Percentiles rank a stretch among this genome's conserved stretches.
phyloP scores from a whole-genome alignment of 2,797 vertebrate genomes.

The Gymnopithys bicolor region DNA sequence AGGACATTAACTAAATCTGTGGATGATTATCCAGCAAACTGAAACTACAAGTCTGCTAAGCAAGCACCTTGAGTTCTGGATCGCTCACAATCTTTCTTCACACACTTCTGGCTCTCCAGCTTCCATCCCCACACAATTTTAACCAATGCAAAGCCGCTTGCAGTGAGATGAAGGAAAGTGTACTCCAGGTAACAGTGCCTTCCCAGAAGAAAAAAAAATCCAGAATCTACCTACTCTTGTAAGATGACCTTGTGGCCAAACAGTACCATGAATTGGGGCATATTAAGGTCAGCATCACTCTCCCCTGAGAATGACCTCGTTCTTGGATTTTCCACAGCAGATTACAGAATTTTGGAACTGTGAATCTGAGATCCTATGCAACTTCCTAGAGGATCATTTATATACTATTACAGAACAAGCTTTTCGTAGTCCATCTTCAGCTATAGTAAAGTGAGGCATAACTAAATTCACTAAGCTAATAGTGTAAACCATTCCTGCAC shows the following conservation, averaged over 20 bases:
- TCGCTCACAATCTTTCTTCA: not conserved
- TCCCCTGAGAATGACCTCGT: not conserved
- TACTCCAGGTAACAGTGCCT: not conserved
- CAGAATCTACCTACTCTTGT: not conserved
- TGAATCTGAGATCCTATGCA: not conserved
- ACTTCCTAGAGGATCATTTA: conserved; percentile 16
- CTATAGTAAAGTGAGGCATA: not conserved
- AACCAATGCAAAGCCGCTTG: not conserved
- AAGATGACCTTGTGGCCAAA: not conserved
- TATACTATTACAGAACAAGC: not conserved
- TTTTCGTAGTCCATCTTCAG: not conserved
- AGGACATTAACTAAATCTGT: not conserved
- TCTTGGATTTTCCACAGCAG: not conserved
- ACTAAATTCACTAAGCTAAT: not conserved
- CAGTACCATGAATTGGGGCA: not conserved
- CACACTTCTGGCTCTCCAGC: not conserved
- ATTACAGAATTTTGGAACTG: not conserved
- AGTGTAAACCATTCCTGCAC: not conserved
- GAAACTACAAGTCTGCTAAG: not conserved
- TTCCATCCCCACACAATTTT: not conserved
- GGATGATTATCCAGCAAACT: not conserved
- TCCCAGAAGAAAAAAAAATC: not conserved
- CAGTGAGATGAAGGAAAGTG: not conserved
- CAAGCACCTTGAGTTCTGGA: not conserved
- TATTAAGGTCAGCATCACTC: not conserved